These are phyloP conservation scores for Ptychochromis oligacanthus DNA, from an alignment of 2,113 vertebrate genomes.

Conservation along the genomic window DNA sequence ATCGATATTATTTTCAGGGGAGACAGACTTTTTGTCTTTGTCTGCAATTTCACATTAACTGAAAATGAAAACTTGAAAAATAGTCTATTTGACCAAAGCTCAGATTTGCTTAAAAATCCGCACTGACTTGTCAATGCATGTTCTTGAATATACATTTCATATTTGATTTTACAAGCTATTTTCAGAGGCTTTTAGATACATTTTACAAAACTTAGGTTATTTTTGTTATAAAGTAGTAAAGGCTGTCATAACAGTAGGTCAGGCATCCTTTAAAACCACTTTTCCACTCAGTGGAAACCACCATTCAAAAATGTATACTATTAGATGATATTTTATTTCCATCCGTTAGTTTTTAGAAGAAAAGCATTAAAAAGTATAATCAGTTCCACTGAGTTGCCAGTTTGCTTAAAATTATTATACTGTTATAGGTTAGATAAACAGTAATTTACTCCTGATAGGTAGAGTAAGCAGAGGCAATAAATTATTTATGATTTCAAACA, in stretches of 20 bases:
- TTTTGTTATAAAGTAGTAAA: not conserved
- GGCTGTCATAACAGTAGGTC: not conserved
- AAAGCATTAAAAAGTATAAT: not conserved
- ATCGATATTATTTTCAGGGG: slow-evolving; percentile 12
- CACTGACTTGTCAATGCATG: not conserved
- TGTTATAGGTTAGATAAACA: not conserved
- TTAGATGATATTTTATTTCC: not conserved
- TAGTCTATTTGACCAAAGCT: not conserved
- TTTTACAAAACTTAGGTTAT: not conserved
- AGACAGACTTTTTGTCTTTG: not conserved
- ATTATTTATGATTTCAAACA: slow-evolving; percentile 18
- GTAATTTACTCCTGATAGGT: not conserved
- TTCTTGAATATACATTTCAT: slow-evolving; percentile 1
- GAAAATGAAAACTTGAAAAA: not conserved
- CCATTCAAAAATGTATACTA: not conserved
- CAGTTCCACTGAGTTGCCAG: not conserved
- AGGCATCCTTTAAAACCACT: no score
- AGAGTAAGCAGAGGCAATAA: not conserved
- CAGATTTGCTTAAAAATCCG: not conserved
- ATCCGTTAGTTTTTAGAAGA: no score
- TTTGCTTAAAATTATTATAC: not conserved
- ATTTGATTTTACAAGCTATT: not conserved
- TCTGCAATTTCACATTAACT: not conserved
- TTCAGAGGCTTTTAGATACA: not conserved
- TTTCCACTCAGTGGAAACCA: no score